Percentiles rank a stretch among this genome's conserved stretches.
Evolutionary conservation across 2,888 invertebrate genomes (phyloP).

Genomic region (Tenthredo amoena): DNA sequence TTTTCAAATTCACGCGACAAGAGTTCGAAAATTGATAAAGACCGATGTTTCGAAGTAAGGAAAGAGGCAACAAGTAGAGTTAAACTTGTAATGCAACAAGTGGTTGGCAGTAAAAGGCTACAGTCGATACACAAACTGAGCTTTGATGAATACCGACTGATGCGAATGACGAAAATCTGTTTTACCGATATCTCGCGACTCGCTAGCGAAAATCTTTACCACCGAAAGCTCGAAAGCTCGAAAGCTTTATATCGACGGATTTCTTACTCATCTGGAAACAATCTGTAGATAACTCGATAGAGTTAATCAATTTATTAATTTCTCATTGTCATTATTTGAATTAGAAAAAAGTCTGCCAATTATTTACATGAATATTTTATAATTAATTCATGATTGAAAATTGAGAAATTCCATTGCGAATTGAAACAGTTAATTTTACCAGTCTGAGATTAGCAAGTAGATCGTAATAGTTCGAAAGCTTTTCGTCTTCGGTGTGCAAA

Average conservation of each 20-base stretch:
- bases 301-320: not conserved
- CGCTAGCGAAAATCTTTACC: not conserved
- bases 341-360: not conserved
- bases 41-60: not conserved
- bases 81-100: slow-evolving; percentile 21
- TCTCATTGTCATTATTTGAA: not conserved
- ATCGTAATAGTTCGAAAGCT: slow-evolving; percentile 25
- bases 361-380: not conserved
- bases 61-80: not conserved
- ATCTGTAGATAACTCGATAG: not conserved
- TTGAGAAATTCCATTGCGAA: not conserved
- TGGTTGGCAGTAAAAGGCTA: not conserved
- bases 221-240: slow-evolving; percentile 32
- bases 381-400: not conserved
- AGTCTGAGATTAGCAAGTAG: not conserved
- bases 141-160: not conserved
- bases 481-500: not conserved
- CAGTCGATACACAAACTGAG: not conserved
- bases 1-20: not conserved
- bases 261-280: not conserved
- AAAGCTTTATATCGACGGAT: not conserved
- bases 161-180: not conserved
- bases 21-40: not conserved
- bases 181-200: slow-evolving; percentile 6
- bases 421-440: not conserved